Evolutionary conservation across 2,113 vertebrate species (phyloP).

Genomic region (Laticauda laticaudata): DNA sequence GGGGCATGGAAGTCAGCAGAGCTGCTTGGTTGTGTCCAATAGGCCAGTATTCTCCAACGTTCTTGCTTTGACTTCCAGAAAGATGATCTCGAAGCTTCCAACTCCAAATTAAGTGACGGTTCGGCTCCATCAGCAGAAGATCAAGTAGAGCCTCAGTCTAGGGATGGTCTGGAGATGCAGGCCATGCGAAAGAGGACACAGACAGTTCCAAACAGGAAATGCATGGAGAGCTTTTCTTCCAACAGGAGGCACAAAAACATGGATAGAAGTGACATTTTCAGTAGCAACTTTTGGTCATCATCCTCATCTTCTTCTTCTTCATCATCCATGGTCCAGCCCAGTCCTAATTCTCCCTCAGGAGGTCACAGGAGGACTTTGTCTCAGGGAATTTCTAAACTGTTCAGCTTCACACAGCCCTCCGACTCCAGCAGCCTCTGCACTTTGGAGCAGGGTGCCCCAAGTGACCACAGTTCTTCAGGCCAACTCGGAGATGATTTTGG

Average conservation of each 20-base stretch:
- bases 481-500: constrained; percentile 36
- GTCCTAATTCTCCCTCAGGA: rapidly evolving
- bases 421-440: constrained; percentile 36
- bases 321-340: constrained; percentile 7
- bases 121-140: constrained; percentile 9
- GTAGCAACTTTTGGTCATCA: constrained; percentile 66
- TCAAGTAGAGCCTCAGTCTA: rapidly evolving
- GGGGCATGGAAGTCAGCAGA: background rate
- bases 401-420: constrained; percentile 71
- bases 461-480: constrained; percentile 30
- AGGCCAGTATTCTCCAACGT: background rate
- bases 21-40: background rate
- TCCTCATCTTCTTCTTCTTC: constrained; percentile 5
- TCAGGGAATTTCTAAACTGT: constrained; percentile 81
- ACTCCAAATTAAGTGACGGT: background rate
- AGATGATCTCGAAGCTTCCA: constrained; percentile 26
- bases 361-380: constrained; percentile 84
- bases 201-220: constrained; percentile 83
- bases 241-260: constrained; percentile 37
- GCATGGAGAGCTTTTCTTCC: constrained; percentile 55
- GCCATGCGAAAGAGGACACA: constrained; percentile 87
- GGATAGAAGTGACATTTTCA: constrained; percentile 49
- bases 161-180: constrained; percentile 56
- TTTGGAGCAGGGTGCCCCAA: background rate
- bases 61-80: constrained; percentile 47